A percentile compares a stretch with the other conserved stretches of the same genome.
Conservation (phyloP, 2,888 invertebrate species). For the Caenorhabditis sp. region DNA sequence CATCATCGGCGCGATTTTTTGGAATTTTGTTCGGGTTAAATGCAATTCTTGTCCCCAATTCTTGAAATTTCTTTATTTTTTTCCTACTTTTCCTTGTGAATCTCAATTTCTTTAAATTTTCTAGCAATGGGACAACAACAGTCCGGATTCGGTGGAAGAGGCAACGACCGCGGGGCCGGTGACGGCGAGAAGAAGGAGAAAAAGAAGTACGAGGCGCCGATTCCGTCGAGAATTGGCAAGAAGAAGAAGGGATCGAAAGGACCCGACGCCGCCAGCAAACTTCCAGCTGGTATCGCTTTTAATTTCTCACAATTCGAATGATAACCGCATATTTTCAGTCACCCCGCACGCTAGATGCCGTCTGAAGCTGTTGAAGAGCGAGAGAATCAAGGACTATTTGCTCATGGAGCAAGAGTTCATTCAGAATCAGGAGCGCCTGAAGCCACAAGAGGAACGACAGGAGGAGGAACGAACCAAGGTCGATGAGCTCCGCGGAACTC, state of each 20-base stretch:
- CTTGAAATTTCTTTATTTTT: background rate
- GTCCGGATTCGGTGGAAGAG: conserved; percentile 65
- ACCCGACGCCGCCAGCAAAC: conserved; percentile 96
- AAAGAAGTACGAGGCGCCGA: conserved; percentile 98
- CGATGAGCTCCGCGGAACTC: conserved; percentile 97
- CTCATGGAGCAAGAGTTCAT: conserved; percentile 99
- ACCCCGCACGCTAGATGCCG: conserved; percentile 98
- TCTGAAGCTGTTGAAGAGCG: conserved; percentile 92
- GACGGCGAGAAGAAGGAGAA: conserved; percentile 86
- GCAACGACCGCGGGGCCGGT: conserved; percentile 70
- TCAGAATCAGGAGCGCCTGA: conserved; percentile 95
- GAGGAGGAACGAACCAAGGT: conserved; percentile 82
- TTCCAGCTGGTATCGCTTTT: conserved; percentile 85
- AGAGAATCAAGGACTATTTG: conserved; percentile 97
- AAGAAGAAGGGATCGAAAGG: conserved; percentile 86
- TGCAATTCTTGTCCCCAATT: background rate
- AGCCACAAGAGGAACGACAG: conserved; percentile 99
- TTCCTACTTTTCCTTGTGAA: background rate
- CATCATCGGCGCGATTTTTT: conserved; percentile 27
- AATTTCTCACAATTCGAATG: background rate
- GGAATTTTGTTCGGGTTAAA: background rate
- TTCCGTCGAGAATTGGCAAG: conserved; percentile 98
- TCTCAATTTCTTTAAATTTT: background rate
- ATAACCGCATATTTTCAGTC: conserved; percentile 82
- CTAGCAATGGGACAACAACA: conserved; percentile 71